These are phyloP conservation scores for Hoplostethus mediterraneus DNA, from an alignment of 2,797 vertebrate genomes.

Conservation along the genomic window DNA sequence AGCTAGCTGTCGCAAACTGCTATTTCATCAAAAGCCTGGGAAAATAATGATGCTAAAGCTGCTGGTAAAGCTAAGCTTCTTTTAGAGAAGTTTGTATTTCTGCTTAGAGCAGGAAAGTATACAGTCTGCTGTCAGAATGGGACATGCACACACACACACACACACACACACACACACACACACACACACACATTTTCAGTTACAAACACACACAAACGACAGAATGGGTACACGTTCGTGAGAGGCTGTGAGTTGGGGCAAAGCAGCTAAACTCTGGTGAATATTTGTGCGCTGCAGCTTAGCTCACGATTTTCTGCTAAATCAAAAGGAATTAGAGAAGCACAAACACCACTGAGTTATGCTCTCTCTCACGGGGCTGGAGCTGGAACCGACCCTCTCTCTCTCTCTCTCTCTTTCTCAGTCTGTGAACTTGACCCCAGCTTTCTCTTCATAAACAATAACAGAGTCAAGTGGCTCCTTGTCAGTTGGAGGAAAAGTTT, in stretches of 20 bases:
- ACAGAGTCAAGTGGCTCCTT: constrained; percentile 73
- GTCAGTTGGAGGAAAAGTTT: constrained; percentile 70
- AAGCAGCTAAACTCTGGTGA: constrained; percentile 51
- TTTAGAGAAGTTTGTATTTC: constrained; percentile 76
- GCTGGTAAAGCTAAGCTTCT: constrained; percentile 77
- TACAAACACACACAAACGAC: not conserved
- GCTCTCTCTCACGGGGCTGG: constrained; percentile 49
- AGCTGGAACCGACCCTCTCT: constrained; percentile 61
- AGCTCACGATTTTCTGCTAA: constrained; percentile 76
- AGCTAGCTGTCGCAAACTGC: constrained; percentile 72
- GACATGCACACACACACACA: constrained; percentile 8
- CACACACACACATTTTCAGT: constrained; percentile 3
- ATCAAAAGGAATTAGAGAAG: constrained; percentile 77
- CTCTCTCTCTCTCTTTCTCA: constrained; percentile 47
- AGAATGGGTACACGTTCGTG: constrained; percentile 32
- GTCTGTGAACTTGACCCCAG: constrained; percentile 73
- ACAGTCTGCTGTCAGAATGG: constrained; percentile 39
- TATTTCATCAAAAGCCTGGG: constrained; percentile 74
- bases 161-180: not conserved
- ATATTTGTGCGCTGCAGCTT: constrained; percentile 61
- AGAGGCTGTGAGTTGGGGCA: constrained; percentile 56
- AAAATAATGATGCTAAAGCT: constrained; percentile 74
- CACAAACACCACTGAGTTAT: constrained; percentile 78
- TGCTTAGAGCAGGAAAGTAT: constrained; percentile 46
- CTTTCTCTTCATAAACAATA: constrained; percentile 78